phyloP scores from a whole-genome alignment of 2,888 invertebrate genomes.

The Celastrina argiolus region DNA sequence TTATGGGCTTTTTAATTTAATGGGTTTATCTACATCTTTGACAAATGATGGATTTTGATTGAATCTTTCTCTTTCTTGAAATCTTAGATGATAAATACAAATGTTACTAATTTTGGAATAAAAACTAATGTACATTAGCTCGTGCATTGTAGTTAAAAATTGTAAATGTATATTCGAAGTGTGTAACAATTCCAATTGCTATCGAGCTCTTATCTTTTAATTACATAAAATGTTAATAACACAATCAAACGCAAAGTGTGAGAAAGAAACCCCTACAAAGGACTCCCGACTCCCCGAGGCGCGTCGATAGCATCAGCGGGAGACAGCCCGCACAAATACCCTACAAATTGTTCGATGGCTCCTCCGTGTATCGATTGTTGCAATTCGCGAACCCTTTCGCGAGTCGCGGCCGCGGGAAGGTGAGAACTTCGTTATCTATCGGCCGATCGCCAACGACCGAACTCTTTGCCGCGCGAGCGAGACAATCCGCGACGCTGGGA shows the following conservation, averaged over 20 bases:
- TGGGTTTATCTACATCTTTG: constrained; percentile 14
- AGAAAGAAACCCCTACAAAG: constrained; percentile 61
- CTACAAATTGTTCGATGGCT: constrained; percentile 76
- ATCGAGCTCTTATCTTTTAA: constrained; percentile 26
- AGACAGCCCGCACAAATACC: constrained; percentile 77
- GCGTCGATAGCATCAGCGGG: constrained; percentile 71
- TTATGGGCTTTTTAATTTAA: constrained; percentile 18
- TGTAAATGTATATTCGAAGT: too few species aligned
- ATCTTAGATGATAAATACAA: background rate
- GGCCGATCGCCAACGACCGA: constrained; percentile 53
- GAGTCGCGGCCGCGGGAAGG: constrained; percentile 67
- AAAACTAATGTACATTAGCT: too few species aligned
- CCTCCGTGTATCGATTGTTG: constrained; percentile 75
- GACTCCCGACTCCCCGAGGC: constrained; percentile 61
- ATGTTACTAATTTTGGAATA: background rate
- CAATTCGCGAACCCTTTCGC: constrained; percentile 76
- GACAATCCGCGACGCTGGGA: constrained; percentile 52
- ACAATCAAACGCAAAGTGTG: constrained; percentile 59
- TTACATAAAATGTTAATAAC: constrained; percentile 33
- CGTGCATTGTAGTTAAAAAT: too few species aligned
- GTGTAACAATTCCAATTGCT: constrained; percentile 14
- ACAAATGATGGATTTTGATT: background rate
- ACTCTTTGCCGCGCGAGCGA: constrained; percentile 73
- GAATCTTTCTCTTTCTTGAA: background rate
- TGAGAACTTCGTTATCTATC: constrained; percentile 74